A percentile compares a stretch with the other conserved stretches of the same genome.
phyloP scores from a whole-genome alignment of 2,888 invertebrate species.

The Podotricha telesiphe region DNA sequence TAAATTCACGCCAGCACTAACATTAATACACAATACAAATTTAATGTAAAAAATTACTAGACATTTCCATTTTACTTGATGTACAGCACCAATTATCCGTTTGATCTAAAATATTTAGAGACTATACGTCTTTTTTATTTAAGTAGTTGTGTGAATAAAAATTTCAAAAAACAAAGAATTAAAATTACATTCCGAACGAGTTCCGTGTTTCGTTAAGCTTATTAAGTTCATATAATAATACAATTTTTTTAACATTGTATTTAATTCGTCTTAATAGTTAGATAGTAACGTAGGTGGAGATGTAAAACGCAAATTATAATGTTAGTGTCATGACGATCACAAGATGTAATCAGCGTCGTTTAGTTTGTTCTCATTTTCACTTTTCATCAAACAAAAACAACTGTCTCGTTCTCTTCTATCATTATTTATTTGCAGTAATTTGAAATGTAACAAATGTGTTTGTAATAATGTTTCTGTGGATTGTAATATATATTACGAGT shows the following conservation, averaged over 20 bases:
- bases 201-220: not conserved
- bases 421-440: conserved; percentile 42
- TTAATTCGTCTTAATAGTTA: conserved; percentile 14
- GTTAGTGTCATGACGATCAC: conserved; percentile 14
- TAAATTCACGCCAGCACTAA: too few relatives aligned
- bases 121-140: too few relatives aligned
- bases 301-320: conserved; percentile 17
- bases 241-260: not conserved
- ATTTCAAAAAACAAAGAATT: too few relatives aligned
- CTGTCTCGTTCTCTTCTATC: conserved; percentile 22
- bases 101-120: too few relatives aligned
- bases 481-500: conserved; percentile 36
- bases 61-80: too few relatives aligned
- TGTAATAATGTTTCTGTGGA: conserved; percentile 50
- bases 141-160: too few relatives aligned
- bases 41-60: too few relatives aligned
- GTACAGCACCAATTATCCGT: too few relatives aligned
- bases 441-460: conserved; percentile 50
- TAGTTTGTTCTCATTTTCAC: conserved; percentile 29
- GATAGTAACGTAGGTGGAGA: conserved; percentile 17
- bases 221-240: conserved; percentile 3
- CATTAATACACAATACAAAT: too few relatives aligned
- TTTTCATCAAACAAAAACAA: conserved; percentile 23
- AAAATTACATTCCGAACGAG: too few relatives aligned
- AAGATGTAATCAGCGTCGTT: conserved; percentile 11